phyloP scores from a whole-genome alignment of 2,888 invertebrate genomes.

The Ligdia adustata region DNA sequence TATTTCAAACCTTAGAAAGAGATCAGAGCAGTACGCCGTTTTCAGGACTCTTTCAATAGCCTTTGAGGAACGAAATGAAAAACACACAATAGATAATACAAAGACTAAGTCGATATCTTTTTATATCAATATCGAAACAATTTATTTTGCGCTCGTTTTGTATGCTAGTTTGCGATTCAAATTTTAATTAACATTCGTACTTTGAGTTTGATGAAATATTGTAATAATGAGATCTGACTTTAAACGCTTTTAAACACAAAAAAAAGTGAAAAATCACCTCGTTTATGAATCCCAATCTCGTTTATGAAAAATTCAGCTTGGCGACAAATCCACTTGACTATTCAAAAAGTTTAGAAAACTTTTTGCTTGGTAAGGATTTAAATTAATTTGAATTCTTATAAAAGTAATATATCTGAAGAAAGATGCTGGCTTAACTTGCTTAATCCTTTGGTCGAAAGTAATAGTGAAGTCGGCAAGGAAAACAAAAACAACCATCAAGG shows the following conservation, averaged over 20 bases:
- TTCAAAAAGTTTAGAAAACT: too few relatives aligned
- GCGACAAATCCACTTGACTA: too few relatives aligned
- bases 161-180: not conserved
- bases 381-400: too few relatives aligned
- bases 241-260: too few relatives aligned
- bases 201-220: too few relatives aligned
- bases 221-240: too few relatives aligned
- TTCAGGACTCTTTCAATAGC: conserved; percentile 4
- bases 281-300: too few relatives aligned
- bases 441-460: not conserved
- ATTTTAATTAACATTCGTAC: not conserved
- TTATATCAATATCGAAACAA: conserved; percentile 4
- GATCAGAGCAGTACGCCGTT: not conserved
- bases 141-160: not conserved
- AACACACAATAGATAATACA: conserved; percentile 8
- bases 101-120: conserved; percentile 6
- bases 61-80: conserved; percentile 9
- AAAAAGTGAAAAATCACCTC: too few relatives aligned
- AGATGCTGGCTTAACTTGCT: too few relatives aligned
- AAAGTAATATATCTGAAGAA: too few relatives aligned
- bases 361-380: too few relatives aligned
- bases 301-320: too few relatives aligned
- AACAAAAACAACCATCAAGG: conserved; percentile 24
- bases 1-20: not conserved
- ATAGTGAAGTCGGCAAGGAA: not conserved